Evolutionary conservation across 2,888 invertebrate genomes (phyloP).

Genomic region (Drosophila sordidula): DNA sequence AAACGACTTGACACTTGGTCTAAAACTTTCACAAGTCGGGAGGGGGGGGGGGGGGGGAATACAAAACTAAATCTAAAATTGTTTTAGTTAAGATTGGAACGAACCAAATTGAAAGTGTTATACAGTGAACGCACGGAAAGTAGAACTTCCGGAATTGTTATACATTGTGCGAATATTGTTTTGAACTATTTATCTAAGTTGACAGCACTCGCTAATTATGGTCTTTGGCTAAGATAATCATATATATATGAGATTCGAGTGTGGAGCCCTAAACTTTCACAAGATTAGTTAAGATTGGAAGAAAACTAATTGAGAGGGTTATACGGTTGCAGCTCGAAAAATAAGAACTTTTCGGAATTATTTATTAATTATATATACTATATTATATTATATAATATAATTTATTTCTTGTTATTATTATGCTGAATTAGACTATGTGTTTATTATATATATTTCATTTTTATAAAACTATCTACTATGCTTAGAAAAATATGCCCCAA

Average conservation of each 20-base stretch:
- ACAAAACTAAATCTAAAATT: slow-evolving; percentile 9
- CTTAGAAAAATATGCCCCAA: too few relatives aligned
- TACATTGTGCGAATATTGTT: neutral
- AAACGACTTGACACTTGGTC: slow-evolving; percentile 55
- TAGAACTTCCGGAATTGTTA: neutral
- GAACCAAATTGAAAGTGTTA: neutral
- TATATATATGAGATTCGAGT: neutral
- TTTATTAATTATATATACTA: too few relatives aligned
- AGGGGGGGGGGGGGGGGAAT: neutral
- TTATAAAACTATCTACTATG: too few relatives aligned
- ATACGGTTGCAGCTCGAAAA: too few relatives aligned
- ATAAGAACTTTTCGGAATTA: too few relatives aligned
- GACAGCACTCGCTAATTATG: too few relatives aligned
- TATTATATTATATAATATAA: too few relatives aligned
- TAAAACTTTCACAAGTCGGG: slow-evolving; percentile 64
- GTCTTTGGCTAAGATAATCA: too few relatives aligned
- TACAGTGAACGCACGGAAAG: neutral
- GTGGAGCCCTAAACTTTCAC: neutral
- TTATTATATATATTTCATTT: too few relatives aligned
- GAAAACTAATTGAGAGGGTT: neutral
- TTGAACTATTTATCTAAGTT: too few relatives aligned
- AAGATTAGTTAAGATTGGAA: neutral
- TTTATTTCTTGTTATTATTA: too few relatives aligned
- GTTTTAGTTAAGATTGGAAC: slow-evolving; percentile 7
- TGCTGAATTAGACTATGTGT: too few relatives aligned